These are phyloP conservation scores for Anastrepha ludens DNA, from an alignment of 1,140 invertebrate genomes.

Conservation along the genomic window DNA sequence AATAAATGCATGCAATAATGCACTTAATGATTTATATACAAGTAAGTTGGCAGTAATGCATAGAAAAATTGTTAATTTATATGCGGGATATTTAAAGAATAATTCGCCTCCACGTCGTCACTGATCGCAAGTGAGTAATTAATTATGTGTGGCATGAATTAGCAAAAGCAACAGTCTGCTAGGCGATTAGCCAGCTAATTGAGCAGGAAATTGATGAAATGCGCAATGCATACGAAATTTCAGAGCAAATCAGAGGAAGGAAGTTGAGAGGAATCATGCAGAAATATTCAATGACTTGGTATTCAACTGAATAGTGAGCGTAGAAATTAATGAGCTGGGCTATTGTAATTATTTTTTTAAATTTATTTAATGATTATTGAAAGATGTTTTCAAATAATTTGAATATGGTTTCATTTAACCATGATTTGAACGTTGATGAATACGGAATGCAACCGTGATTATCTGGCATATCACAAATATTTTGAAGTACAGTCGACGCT, in stretches of 20 bases:
- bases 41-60: neutral
- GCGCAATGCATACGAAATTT: neutral
- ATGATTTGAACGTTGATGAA: no score
- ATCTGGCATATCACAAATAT: no score
- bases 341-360: no score
- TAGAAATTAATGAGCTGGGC: no score
- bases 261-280: neutral
- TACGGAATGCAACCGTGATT: no score
- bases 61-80: neutral
- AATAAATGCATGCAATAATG: constrained; percentile 13
- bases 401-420: no score
- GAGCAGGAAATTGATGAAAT: constrained; percentile 30
- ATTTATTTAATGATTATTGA: no score
- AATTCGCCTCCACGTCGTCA: neutral
- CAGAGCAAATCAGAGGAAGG: neutral
- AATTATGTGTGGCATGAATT: constrained; percentile 50
- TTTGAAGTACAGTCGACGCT: no score
- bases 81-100: neutral
- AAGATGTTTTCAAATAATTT: no score
- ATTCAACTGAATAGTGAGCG: no score
- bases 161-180: constrained; percentile 11
- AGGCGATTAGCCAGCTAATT: constrained; percentile 38
- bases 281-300: neutral
- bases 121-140: constrained; percentile 30
- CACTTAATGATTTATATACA: neutral